Evolutionary conservation across 1,140 invertebrate species (phyloP).

Genomic region (Neotoxoptera formosana): DNA sequence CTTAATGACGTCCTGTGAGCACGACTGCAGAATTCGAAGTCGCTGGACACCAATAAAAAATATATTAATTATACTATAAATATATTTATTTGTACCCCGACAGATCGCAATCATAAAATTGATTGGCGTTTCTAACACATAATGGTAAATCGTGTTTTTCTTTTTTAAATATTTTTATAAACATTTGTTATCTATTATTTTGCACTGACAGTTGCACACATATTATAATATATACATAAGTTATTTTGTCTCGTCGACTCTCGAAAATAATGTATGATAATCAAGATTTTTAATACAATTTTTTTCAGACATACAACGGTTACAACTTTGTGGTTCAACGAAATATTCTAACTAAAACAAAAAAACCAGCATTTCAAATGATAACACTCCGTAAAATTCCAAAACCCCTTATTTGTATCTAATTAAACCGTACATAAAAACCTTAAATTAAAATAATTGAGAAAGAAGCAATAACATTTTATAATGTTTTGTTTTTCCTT

Average conservation of each 20-base stretch:
- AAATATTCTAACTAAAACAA: not conserved
- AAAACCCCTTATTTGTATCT: no score
- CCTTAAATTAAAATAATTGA: no score
- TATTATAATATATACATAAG: no score
- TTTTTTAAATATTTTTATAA: not conserved
- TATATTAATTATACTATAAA: not conserved
- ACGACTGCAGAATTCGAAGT: no score
- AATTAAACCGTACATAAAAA: no score
- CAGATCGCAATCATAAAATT: not conserved
- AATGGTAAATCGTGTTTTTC: not conserved
- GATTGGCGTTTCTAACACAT: not conserved
- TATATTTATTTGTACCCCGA: not conserved
- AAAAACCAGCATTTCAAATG: no score
- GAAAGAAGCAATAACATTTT: no score
- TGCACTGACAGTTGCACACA: not conserved
- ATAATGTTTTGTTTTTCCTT: no score
- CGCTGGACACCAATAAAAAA: no score
- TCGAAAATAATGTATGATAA: not conserved
- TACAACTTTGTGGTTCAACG: not conserved
- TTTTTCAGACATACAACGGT: not conserved
- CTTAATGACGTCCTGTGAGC: no score
- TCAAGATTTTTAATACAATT: not conserved
- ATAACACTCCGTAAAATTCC: no score
- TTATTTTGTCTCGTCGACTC: no score
- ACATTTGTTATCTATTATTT: not conserved